Percentiles rank a stretch among this genome's conserved stretches.
Evolutionary conservation across 2,113 vertebrate species (phyloP).

Genomic region (Stegostoma tigrinum): DNA sequence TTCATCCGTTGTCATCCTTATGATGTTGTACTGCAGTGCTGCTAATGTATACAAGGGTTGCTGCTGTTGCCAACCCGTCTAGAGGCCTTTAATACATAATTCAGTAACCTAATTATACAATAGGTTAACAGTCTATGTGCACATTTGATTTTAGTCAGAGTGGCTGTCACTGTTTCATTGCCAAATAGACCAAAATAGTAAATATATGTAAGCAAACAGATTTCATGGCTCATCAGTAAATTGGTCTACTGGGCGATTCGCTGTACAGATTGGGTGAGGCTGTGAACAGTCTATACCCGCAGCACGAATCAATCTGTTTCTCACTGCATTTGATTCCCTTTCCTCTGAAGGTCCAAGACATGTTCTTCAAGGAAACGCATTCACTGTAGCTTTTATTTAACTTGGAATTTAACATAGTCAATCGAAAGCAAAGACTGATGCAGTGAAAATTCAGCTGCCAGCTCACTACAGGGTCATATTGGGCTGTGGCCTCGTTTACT

Average conservation of each 20-base stretch:
- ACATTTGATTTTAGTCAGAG: slow-evolving; percentile 27
- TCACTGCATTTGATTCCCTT: neutral
- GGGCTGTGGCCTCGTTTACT: neutral
- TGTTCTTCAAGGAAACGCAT: neutral
- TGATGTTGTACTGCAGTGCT: neutral
- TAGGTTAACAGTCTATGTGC: neutral
- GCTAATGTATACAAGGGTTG: neutral
- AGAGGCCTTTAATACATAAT: slow-evolving; percentile 13
- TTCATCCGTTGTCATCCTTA: neutral
- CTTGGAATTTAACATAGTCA: too few species aligned
- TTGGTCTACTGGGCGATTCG: neutral
- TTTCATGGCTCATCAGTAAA: neutral
- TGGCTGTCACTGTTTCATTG: neutral
- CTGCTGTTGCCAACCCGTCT: slow-evolving; percentile 1
- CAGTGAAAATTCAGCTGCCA: neutral
- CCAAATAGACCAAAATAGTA: neutral
- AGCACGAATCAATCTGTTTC: neutral
- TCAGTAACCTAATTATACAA: slow-evolving; percentile 30
- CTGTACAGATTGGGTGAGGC: neutral
- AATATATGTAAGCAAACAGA: neutral
- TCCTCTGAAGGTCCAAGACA: neutral
- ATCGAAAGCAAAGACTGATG: neutral
- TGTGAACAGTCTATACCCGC: too few species aligned
- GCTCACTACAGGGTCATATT: neutral
- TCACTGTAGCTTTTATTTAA: neutral